A percentile compares a stretch with the other conserved stretches of the same genome.
These are phyloP conservation scores for Atherix ibis DNA, from an alignment of 2,888 invertebrate genomes.

Conservation along the genomic window DNA sequence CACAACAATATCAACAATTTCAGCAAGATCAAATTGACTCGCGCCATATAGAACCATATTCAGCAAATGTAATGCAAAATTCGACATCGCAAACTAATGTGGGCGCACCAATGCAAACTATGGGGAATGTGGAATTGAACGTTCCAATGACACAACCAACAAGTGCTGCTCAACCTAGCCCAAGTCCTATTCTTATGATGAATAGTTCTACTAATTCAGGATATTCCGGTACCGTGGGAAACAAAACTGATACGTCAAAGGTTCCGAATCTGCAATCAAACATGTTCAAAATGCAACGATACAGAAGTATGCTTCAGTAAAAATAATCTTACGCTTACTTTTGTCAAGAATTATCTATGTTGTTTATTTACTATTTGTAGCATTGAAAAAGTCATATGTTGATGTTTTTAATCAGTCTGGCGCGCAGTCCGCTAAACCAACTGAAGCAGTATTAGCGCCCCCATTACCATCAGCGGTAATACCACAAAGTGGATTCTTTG, in stretches of 20 bases:
- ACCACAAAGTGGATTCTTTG: conserved; percentile 28
- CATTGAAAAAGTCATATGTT: conserved; percentile 72
- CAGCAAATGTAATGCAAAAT: no score
- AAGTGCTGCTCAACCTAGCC: conserved; percentile 10
- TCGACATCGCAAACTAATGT: no score
- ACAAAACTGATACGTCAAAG: conserved; percentile 15
- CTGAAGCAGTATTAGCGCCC: conserved; percentile 29
- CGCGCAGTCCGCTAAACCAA: conserved; percentile 21
- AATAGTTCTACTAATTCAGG: conserved; percentile 9
- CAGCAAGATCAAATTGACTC: conserved; percentile 9
- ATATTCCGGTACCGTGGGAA: conserved; percentile 5
- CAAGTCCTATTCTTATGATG: conserved; percentile 8
- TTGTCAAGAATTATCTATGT: conserved; percentile 4
- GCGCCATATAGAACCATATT: no score
- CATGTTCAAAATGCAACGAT: conserved; percentile 65
- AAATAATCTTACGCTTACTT: background rate
- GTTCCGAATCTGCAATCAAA: conserved; percentile 38
- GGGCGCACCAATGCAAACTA: conserved; percentile 2
- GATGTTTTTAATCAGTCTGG: conserved; percentile 73
- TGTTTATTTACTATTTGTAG: conserved; percentile 32
- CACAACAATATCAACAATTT: conserved; percentile 6
- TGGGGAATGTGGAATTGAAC: conserved; percentile 6
- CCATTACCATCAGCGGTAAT: conserved; percentile 26
- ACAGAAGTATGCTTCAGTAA: conserved; percentile 44
- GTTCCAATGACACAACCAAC: conserved; percentile 11